Evolutionary conservation across 2,113 vertebrate genomes (phyloP).

Genomic region (Leptobrachium ailaonicum): DNA sequence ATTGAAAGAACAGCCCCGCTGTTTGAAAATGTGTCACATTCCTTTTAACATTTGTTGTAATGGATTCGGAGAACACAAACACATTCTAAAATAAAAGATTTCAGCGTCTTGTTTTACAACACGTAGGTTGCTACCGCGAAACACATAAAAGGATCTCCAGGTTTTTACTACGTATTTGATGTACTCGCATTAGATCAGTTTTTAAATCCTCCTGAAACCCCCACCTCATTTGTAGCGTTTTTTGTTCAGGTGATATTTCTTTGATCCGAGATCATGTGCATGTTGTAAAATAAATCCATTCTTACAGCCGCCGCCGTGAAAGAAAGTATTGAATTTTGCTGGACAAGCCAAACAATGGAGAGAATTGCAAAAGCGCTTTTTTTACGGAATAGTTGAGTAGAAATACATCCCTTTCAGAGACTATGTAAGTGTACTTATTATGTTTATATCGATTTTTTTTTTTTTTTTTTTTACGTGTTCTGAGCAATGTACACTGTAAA

Average conservation of each 20-base stretch:
- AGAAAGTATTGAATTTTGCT: no score
- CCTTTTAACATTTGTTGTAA: slow-evolving; percentile 15
- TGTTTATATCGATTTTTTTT: no score
- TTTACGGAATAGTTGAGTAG: no score
- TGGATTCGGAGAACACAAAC: slow-evolving; percentile 24
- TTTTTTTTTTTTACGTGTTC: no score
- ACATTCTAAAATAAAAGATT: slow-evolving; percentile 15
- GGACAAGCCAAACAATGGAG: no score
- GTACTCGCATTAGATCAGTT: neutral
- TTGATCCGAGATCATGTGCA: neutral
- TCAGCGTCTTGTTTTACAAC: slow-evolving; percentile 20
- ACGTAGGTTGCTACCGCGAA: neutral
- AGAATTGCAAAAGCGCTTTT: no score
- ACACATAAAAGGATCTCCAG: slow-evolving; percentile 11
- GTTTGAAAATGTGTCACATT: slow-evolving; percentile 1
- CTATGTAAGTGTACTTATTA: no score
- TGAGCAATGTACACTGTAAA: no score
- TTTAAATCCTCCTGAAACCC: slow-evolving; percentile 9
- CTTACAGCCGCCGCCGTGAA: no score
- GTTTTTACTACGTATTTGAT: slow-evolving; percentile 1
- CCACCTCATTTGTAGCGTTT: neutral
- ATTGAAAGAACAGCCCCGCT: slow-evolving; percentile 15
- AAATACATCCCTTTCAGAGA: no score
- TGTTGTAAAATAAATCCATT: no score
- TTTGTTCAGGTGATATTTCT: neutral